phyloP scores from a whole-genome alignment of 1,140 invertebrate species.

The Drosophila rhopaloa region DNA sequence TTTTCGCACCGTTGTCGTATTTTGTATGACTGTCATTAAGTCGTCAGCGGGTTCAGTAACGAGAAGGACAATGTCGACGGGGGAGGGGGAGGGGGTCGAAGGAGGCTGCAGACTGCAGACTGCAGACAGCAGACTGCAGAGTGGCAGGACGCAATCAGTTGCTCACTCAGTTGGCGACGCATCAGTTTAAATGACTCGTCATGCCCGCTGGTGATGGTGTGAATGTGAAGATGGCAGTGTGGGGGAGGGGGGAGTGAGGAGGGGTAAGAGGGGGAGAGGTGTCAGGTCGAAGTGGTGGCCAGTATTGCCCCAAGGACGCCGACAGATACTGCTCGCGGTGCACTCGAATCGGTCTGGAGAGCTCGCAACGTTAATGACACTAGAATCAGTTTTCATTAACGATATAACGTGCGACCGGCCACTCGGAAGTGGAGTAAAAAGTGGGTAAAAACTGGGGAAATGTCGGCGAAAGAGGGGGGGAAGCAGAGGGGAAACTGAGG shows the following conservation, averaged over 20 bases:
- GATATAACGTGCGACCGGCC: constrained; percentile 63
- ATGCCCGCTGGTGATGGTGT: constrained; percentile 32
- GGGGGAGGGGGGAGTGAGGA: not conserved
- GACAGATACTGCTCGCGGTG: constrained; percentile 41
- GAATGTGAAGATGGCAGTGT: not conserved
- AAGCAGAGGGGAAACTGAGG: constrained; percentile 5
- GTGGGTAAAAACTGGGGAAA: not conserved
- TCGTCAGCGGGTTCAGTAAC: constrained; percentile 73
- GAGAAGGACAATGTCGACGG: constrained; percentile 36
- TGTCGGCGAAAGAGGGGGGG: not conserved
- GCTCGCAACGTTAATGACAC: constrained; percentile 81
- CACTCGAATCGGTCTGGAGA: constrained; percentile 68
- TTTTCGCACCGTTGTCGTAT: constrained; percentile 80
- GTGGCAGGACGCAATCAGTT: constrained; percentile 70
- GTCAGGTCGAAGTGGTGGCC: constrained; percentile 2
- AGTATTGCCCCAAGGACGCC: constrained; percentile 24
- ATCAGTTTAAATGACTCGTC: constrained; percentile 70
- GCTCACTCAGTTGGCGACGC: constrained; percentile 60
- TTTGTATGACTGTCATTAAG: constrained; percentile 81
- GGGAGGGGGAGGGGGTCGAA: not conserved
- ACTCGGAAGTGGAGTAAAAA: constrained; percentile 38
- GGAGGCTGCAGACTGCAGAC: not conserved
- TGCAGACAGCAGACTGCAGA: constrained; percentile 11
- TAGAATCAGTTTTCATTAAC: constrained; percentile 84
- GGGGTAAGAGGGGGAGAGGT: not conserved